Evolutionary conservation across 1,140 invertebrate genomes (phyloP).

Genomic region (Battus philenor): DNA sequence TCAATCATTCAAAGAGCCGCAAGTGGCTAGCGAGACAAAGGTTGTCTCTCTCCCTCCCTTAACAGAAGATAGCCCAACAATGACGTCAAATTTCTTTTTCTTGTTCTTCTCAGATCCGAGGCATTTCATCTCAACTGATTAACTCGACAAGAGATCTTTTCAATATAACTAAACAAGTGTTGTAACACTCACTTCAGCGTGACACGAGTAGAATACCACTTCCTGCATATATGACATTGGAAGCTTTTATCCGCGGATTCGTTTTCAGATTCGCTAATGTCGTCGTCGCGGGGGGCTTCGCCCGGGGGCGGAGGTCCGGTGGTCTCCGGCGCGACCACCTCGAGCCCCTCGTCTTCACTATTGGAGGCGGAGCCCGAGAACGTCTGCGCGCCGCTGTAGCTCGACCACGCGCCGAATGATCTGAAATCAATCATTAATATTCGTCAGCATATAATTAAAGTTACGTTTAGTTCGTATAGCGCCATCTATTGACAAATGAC

Average conservation of each 20-base stretch:
- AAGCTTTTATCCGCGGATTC: conserved; percentile 68
- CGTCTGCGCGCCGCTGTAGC: conserved; percentile 22
- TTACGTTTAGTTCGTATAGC: too few species aligned
- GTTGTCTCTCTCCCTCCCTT: too few species aligned
- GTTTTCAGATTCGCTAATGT: conserved; percentile 61
- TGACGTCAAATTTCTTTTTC: too few species aligned
- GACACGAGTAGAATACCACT: conserved; percentile 69
- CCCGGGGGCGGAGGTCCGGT: conserved; percentile 21
- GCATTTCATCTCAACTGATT: too few species aligned
- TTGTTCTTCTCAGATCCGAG: too few species aligned
- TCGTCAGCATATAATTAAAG: too few species aligned
- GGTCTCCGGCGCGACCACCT: background rate
- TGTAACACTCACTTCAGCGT: conserved; percentile 66
- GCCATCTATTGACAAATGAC: too few species aligned
- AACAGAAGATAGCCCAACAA: too few species aligned
- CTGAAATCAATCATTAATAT: conserved; percentile 20
- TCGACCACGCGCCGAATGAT: conserved; percentile 56
- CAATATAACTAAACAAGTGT: too few species aligned
- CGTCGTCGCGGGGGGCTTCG: conserved; percentile 29
- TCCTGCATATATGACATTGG: conserved; percentile 64
- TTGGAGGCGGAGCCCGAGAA: conserved; percentile 37
- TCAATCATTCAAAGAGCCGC: too few species aligned
- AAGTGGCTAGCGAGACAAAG: too few species aligned
- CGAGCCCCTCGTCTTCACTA: conserved; percentile 21
- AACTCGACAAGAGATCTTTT: too few species aligned